Base-by-base conservation (phyloP, 2,113 vertebrate genomes). In the Tenebrosternarchus preto region DNA sequence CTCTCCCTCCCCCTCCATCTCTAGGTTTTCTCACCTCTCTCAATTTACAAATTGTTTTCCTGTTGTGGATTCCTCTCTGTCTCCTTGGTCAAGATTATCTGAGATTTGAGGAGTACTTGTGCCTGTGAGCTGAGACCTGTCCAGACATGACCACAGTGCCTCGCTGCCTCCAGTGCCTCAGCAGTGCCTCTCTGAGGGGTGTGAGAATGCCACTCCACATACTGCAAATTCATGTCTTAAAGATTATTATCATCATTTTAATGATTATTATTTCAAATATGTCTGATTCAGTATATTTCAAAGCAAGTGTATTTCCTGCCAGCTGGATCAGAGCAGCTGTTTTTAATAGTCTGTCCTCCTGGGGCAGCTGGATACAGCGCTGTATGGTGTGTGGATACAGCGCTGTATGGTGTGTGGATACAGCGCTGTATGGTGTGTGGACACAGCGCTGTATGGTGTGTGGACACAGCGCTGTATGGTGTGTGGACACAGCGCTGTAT, bases 31-130 rank as follows among this genome's bases (percentile, higher is more conserved):
- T 67, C 25, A 29, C 66, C 12, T 73, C 66, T 66, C 66, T 60
- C 56, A 73, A 61, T 73, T 74, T 56, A 68, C 39, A 64, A 61
- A 76, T 76, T 19, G 72, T 76, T 56, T 80, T 80, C 77, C 70
- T 61, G 27, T 55, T 61, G 15, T 63, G 22, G 46, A 75, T 66
- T 76, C 29, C 19, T 64, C 24, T 68, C 39, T 55, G 43, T 71
- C 66, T 81, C 61, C 19, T 67, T 19, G 20, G 66, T 63, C 22
- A 29, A 36, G 69, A 77, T 83, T 63, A 77, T 80, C n/a, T n/a
- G n/a, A n/a, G 53, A 60, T 76, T 6, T 29, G 27, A 76, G 27
- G 27, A 76, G 27, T 83, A 71, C 63, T 73, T 73, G 80, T 82
- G 64, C 59, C 2, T 36, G 6, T 36, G 22, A 80, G 71, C 46